These are phyloP conservation scores for Mastacembelus armatus DNA, from an alignment of 2,797 vertebrate genomes.

Conservation along the genomic window DNA sequence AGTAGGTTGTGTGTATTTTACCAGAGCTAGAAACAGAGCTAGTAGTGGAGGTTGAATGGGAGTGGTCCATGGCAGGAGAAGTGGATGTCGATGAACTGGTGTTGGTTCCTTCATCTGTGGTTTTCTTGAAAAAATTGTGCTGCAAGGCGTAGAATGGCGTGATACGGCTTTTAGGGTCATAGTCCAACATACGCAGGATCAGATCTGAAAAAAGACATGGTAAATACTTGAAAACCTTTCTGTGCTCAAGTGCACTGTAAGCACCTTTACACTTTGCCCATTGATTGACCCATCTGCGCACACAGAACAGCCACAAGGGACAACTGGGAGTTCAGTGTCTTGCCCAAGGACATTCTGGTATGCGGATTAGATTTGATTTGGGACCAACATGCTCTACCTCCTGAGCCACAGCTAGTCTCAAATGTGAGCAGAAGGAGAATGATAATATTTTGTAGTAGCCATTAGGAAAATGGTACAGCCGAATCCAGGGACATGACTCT, in stretches of 20 bases:
- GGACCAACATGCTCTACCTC: too few species aligned
- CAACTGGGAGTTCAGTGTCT: too few species aligned
- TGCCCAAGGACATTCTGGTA: too few species aligned
- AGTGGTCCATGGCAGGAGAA: conserved; percentile 94
- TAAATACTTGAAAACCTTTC: too few species aligned
- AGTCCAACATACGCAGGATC: conserved; percentile 97
- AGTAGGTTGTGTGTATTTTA: conserved; percentile 52
- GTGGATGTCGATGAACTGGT: conserved; percentile 96
- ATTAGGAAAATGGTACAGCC: not conserved
- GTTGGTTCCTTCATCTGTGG: conserved; percentile 95
- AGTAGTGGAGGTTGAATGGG: conserved; percentile 95
- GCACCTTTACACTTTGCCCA: too few species aligned
- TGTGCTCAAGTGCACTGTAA: too few species aligned
- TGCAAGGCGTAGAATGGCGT: conserved; percentile 96
- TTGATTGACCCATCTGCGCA: too few species aligned
- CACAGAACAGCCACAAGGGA: too few species aligned
- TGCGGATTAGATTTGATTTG: too few species aligned
- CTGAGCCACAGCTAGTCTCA: too few species aligned
- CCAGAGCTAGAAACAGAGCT: conserved; percentile 96
- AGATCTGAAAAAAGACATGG: conserved; percentile 83
- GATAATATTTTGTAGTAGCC: not conserved
- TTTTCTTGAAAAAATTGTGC: conserved; percentile 98
- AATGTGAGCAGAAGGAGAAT: not conserved
- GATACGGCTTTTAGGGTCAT: conserved; percentile 95
- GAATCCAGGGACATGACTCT: not conserved